Evolutionary conservation across 1,140 invertebrate species (phyloP).

Genomic region (Formica exsecta): DNA sequence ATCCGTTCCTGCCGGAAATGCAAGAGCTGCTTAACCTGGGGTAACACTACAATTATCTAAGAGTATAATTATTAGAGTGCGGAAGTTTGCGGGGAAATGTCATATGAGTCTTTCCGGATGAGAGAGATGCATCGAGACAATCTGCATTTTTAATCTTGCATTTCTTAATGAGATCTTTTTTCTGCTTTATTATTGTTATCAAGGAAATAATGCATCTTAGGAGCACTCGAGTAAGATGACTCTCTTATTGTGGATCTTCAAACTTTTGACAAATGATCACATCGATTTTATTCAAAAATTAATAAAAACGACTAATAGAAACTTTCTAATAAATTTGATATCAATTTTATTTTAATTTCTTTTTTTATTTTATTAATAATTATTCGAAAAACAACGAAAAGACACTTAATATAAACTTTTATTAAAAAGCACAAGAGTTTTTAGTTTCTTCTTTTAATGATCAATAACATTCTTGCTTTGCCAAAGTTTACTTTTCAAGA

Average conservation of each 20-base stretch:
- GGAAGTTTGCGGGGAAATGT: neutral
- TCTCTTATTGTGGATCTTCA: neutral
- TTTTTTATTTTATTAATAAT: neutral
- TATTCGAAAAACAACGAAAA: neutral
- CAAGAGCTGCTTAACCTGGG: slow-evolving; percentile 88
- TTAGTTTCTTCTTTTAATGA: no score
- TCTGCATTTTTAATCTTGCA: neutral
- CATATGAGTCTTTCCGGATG: no score
- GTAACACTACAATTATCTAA: slow-evolving; percentile 64
- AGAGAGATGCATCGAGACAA: neutral
- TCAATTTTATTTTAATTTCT: no score
- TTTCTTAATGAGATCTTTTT: neutral
- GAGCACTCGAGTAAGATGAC: neutral
- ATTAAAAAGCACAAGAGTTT: no score
- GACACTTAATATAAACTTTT: no score
- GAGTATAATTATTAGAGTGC: neutral
- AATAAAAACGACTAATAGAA: neutral
- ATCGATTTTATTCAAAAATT: neutral
- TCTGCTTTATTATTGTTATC: neutral
- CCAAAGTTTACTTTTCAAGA: neutral
- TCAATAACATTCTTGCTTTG: no score
- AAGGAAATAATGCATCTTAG: neutral
- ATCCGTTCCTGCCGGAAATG: slow-evolving; percentile 88
- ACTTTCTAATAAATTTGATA: no score
- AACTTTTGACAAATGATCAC: neutral